Base-by-base conservation (phyloP, 2,113 vertebrate genomes). In the Globicephala melas region DNA sequence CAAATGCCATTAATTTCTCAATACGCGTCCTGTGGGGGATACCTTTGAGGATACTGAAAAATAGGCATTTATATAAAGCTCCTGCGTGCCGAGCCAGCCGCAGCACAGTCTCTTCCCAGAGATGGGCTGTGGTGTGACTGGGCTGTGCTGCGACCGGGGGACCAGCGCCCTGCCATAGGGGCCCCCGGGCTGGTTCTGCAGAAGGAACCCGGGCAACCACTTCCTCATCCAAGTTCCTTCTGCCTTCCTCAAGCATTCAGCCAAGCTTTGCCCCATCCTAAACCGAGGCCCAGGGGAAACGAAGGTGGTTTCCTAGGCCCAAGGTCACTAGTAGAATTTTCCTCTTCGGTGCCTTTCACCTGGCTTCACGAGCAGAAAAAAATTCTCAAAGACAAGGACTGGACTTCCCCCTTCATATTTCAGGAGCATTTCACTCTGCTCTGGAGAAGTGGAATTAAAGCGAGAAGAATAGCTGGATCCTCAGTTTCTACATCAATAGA, bases 1-100 rank as follows among this genome's bases (percentile, higher is more conserved):
- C 67, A 60, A 71, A 71, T 31, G 79, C 7, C 82, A 58, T 44
- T 84, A n/a, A 58, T 83, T 58, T 93, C 76, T 88, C 41, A n/a
- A 33, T 25, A 65, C 14, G 89, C 71, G 23, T 73, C 28, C 21
- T 26, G 60, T 70, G 79, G 6, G 1, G 41, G 50, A 11, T 53
- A 15, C 53, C 44, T 14, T 80, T 63, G 41, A 65, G 65, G 71
- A 26, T 23, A 33, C 0, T 63, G 71, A 76, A 38, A 89, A 68
- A 60, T 38, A 38, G 26, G 5, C 21, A 2, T 83, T 58, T 14
- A 20, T 50, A 14, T 44, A 47, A 58, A 91, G 53, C 50, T 90
- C 4, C 12, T 63, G n/a, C 4, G 0, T 4, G 10, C 7, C 3
- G 65, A 70, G 8, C 15, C 28, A 62, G 67, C 31, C 13, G 18